Percentiles rank a stretch among this genome's conserved stretches.
phyloP scores from a whole-genome alignment of 2,113 vertebrate species.

The Sardina pilchardus region DNA sequence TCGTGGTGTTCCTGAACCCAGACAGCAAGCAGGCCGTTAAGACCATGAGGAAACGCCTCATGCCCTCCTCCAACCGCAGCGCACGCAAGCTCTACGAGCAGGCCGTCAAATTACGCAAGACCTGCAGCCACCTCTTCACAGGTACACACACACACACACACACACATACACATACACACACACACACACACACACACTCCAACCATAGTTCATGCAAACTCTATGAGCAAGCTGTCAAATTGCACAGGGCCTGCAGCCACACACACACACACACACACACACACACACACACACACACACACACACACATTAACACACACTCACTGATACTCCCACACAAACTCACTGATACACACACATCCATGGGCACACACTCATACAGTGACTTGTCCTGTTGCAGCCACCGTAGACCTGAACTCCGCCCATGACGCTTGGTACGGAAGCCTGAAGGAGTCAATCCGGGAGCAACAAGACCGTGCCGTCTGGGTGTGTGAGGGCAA shows the following conservation, averaged over 20 bases:
- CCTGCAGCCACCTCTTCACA: constrained; percentile 89
- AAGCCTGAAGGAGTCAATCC: constrained; percentile 86
- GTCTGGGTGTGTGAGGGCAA: constrained; percentile 98
- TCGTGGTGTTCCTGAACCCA: constrained; percentile 93
- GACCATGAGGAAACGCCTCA: constrained; percentile 87
- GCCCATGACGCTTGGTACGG: constrained; percentile 93
- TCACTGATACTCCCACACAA: not conserved
- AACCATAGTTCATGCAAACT: constrained; percentile 91
- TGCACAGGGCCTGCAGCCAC: constrained; percentile 76
- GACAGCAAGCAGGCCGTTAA: constrained; percentile 93
- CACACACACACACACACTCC: not conserved
- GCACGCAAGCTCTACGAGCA: constrained; percentile 92
- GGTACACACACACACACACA: constrained; percentile 52
- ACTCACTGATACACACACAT: not conserved
- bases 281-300: not conserved
- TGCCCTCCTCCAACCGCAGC: constrained; percentile 89
- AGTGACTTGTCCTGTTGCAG: constrained; percentile 61
- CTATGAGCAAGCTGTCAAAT: constrained; percentile 89
- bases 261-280: not conserved
- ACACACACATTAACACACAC: not conserved
- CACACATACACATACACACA: not conserved
- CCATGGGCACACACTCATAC: not conserved
- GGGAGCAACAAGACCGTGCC: constrained; percentile 85
- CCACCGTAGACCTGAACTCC: constrained; percentile 85
- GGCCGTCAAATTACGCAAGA: constrained; percentile 89